A percentile compares a stretch with the other conserved stretches of the same genome.
These are phyloP conservation scores for Brienomyrus longianalis DNA, from an alignment of 2,113 vertebrate species.

Conservation along the genomic window DNA sequence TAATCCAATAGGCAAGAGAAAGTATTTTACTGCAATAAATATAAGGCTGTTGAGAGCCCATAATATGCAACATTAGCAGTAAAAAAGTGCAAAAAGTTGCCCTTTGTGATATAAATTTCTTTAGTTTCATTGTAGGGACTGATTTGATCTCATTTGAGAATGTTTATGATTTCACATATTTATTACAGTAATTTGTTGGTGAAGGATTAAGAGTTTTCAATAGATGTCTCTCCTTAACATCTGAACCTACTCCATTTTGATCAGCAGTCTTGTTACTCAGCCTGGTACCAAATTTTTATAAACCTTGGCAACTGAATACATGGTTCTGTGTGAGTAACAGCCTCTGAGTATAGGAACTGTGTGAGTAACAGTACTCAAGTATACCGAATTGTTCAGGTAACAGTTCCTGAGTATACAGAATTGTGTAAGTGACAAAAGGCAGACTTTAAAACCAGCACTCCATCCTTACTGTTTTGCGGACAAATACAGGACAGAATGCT, in stretches of 20 bases:
- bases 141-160: not conserved
- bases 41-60: not conserved
- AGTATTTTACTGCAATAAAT: not conserved
- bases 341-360: too few relatives aligned
- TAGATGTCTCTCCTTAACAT: not conserved
- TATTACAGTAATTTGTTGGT: not conserved
- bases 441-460: not conserved
- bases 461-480: not conserved
- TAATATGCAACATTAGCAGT: not conserved
- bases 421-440: not conserved
- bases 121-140: not conserved
- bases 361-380: not conserved
- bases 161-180: not conserved
- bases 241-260: not conserved
- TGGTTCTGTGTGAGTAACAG: not conserved
- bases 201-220: not conserved
- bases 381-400: not conserved
- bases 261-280: not conserved
- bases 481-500: not conserved
- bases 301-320: not conserved
- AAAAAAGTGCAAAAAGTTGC: not conserved
- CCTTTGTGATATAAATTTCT: not conserved
- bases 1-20: not conserved
- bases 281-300: not conserved
- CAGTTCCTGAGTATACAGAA: not conserved